Evolutionary conservation across 2,797 vertebrate species (phyloP).

Genomic region (Anomalospiza imberbis): DNA sequence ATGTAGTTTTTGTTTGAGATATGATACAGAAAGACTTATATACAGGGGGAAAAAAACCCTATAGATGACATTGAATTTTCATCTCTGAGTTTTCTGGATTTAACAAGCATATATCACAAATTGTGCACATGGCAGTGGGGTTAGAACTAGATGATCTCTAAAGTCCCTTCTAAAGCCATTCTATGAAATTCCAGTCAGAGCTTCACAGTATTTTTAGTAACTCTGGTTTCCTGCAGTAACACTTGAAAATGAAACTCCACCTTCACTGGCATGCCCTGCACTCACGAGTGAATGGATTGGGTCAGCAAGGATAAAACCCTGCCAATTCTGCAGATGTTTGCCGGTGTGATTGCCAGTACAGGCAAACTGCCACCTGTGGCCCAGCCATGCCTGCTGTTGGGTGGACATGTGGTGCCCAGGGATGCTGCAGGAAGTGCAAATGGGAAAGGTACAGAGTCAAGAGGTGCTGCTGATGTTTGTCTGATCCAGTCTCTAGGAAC

Average conservation of each 20-base stretch:
- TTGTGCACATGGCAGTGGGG: background rate
- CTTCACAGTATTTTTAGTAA: background rate
- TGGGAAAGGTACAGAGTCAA: background rate
- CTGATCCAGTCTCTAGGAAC: background rate
- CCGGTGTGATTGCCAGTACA: background rate
- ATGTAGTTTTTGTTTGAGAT: background rate
- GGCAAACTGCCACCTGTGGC: background rate
- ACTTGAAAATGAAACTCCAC: background rate
- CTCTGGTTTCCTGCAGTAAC: background rate
- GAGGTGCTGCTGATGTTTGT: background rate
- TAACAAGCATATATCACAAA: background rate
- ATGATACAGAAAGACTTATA: background rate
- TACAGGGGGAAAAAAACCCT: background rate
- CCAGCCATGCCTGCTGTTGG: background rate
- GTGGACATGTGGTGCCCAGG: accelerated
- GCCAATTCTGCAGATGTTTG: background rate
- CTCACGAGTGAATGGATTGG: background rate
- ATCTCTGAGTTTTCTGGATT: background rate
- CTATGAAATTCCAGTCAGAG: background rate
- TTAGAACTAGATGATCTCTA: background rate
- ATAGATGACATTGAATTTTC: background rate
- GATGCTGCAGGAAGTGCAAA: background rate
- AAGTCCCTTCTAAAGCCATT: background rate
- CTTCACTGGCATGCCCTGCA: background rate
- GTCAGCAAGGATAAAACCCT: background rate